Conservation (phyloP, 2,888 invertebrate species). For the Drosophila siamana region DNA sequence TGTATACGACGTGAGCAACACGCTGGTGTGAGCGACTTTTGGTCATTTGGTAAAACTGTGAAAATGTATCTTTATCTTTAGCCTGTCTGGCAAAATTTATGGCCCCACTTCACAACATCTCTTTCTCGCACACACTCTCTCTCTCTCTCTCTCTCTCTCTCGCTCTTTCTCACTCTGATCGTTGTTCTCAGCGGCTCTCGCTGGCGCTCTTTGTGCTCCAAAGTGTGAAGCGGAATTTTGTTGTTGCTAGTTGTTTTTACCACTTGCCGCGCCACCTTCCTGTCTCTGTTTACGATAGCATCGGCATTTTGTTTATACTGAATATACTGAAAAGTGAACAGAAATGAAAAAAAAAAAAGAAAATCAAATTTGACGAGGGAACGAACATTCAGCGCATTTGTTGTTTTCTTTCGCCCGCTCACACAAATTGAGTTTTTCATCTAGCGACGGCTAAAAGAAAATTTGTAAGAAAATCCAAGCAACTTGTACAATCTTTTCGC, state of each 20-base stretch:
- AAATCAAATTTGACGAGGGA: slow-evolving; percentile 52
- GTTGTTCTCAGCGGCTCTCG: slow-evolving; percentile 12
- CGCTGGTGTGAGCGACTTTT: slow-evolving; percentile 43
- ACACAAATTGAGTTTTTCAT: slow-evolving; percentile 69
- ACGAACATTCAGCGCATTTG: slow-evolving; percentile 66
- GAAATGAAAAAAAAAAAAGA: slow-evolving; percentile 26
- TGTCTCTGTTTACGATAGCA: slow-evolving; percentile 75
- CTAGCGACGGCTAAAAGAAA: slow-evolving; percentile 14
- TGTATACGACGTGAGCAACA: slow-evolving; percentile 71
- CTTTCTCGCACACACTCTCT: slow-evolving; percentile 4
- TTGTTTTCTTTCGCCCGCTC: slow-evolving; percentile 62
- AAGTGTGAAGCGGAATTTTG: slow-evolving; percentile 26
- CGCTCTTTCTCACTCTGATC: no score
- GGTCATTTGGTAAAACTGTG: slow-evolving; percentile 44
- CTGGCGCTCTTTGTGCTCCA: slow-evolving; percentile 33
- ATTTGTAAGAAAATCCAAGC: slow-evolving; percentile 65
- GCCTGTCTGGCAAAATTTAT: slow-evolving; percentile 52
- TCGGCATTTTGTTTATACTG: slow-evolving; percentile 71
- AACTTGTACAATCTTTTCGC: slow-evolving; percentile 65
- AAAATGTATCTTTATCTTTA: slow-evolving; percentile 42
- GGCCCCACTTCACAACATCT: slow-evolving; percentile 51
- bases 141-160: slow-evolving; percentile 9
- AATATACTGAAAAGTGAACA: slow-evolving; percentile 26
- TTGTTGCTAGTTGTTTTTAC: slow-evolving; percentile 10
- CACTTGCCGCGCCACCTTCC: slow-evolving; percentile 50